phyloP scores from a whole-genome alignment of 2,888 invertebrate species.

The Volucella inflata region DNA sequence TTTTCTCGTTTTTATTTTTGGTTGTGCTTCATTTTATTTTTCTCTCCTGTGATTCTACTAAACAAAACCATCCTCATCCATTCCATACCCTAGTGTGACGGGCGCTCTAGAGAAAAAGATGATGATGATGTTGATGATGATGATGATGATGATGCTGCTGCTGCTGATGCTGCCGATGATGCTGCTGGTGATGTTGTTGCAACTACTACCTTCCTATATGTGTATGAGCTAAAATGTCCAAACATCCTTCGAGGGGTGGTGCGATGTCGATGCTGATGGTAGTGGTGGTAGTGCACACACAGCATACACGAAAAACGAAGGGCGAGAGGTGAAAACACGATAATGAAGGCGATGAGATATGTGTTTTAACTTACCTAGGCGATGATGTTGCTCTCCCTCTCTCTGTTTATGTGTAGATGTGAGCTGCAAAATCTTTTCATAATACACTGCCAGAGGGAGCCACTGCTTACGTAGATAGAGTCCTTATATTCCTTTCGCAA shows the following conservation, averaged over 20 bases:
- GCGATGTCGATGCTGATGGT: not conserved
- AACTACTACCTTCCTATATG: constrained; percentile 72
- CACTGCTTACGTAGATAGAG: constrained; percentile 53
- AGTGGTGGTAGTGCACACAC: constrained; percentile 38
- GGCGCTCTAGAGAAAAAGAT: constrained; percentile 1
- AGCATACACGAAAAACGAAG: constrained; percentile 51
- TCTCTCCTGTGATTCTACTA: constrained; percentile 44
- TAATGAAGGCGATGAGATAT: constrained; percentile 50
- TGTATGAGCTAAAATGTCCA: constrained; percentile 52
- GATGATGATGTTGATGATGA: constrained; percentile 26
- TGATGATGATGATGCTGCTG: constrained; percentile 65
- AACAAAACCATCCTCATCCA: constrained; percentile 3
- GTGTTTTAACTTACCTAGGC: constrained; percentile 45
- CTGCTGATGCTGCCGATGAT: constrained; percentile 54
- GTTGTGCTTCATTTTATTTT: constrained; percentile 68
- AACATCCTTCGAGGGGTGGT: constrained; percentile 41
- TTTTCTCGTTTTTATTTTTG: constrained; percentile 22
- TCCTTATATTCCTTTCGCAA: constrained; percentile 63
- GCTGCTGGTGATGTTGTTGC: constrained; percentile 70
- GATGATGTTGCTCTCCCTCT: constrained; percentile 7
- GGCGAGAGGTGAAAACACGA: constrained; percentile 53
- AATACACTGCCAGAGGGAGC: constrained; percentile 72
- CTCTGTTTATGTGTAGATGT: constrained; percentile 36
- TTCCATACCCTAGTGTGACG: constrained; percentile 24
- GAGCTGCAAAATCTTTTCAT: constrained; percentile 72